Conservation (phyloP, 2,888 invertebrate species). For the Apodemia hepburni region DNA sequence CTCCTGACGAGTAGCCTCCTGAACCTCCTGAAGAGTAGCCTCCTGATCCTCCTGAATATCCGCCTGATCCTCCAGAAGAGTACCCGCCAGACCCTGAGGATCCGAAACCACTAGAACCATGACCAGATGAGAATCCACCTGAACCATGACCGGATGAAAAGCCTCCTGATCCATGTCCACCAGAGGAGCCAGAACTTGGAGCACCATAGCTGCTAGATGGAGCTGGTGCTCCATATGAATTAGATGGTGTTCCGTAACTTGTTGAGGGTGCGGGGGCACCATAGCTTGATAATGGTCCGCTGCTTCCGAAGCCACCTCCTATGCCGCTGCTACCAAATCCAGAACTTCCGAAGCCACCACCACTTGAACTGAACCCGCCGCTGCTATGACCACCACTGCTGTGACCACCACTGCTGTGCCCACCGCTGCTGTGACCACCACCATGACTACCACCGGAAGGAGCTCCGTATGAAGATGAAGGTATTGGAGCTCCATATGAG, state of each 20-base stretch:
- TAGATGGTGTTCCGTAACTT: conserved; percentile 46
- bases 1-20: conserved; percentile 42
- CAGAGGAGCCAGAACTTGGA: conserved; percentile 47
- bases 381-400: too few relatives aligned
- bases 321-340: conserved; percentile 38
- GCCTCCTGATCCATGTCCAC: conserved; percentile 28
- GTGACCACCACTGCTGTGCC: too few relatives aligned
- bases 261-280: conserved; percentile 59
- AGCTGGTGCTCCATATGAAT: conserved; percentile 56
- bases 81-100: conserved; percentile 41
- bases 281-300: conserved; percentile 48
- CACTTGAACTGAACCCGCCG: conserved; percentile 8
- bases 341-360: conserved; percentile 37
- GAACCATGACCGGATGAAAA: conserved; percentile 28
- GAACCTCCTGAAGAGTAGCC: conserved; percentile 41
- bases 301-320: conserved; percentile 44
- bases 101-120: conserved; percentile 32
- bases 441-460: conserved; percentile 44
- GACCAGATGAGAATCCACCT: conserved; percentile 40
- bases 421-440: conserved; percentile 33
- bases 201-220: conserved; percentile 62
- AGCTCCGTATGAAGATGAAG: conserved; percentile 45
- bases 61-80: conserved; percentile 42
- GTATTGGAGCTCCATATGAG: conserved; percentile 60
- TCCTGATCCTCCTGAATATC: too few relatives aligned